Evolutionary conservation across 1,140 invertebrate genomes (phyloP).

Genomic region (Triops longicaudatus): DNA sequence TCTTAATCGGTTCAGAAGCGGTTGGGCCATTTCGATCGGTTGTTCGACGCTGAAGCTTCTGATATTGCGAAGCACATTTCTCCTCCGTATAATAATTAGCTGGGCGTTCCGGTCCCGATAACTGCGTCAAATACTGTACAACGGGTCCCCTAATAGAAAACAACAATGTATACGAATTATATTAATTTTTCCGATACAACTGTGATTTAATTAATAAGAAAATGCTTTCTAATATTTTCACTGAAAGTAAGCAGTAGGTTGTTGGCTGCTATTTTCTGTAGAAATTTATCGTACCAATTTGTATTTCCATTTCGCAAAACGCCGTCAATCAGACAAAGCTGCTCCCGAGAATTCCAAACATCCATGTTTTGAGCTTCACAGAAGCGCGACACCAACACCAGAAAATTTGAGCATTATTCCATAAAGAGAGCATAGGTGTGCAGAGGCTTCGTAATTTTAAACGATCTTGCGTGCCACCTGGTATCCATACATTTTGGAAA

Average conservation of each 20-base stretch:
- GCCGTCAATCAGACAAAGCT: neutral
- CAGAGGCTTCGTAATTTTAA: too few species aligned
- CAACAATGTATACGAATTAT: neutral
- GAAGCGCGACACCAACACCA: too few species aligned
- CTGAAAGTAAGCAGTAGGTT: neutral
- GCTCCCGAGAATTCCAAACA: neutral
- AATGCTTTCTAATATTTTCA: neutral
- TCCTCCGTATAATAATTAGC: neutral
- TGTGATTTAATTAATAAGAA: too few species aligned
- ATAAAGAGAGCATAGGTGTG: too few species aligned
- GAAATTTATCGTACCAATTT: neutral
- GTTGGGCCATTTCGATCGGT: neutral
- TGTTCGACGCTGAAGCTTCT: neutral
- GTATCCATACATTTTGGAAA: too few species aligned
- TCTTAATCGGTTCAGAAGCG: neutral
- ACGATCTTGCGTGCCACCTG: too few species aligned
- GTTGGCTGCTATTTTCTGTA: too few species aligned
- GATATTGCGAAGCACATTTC: neutral
- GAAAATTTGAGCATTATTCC: too few species aligned
- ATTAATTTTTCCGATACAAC: neutral
- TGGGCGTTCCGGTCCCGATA: neutral
- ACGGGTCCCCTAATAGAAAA: neutral
- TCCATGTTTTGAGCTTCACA: neutral
- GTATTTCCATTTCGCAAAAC: neutral
- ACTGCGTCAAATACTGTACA: neutral